Conservation (phyloP, 2,797 vertebrate species). For the Miichthys miiuy region DNA sequence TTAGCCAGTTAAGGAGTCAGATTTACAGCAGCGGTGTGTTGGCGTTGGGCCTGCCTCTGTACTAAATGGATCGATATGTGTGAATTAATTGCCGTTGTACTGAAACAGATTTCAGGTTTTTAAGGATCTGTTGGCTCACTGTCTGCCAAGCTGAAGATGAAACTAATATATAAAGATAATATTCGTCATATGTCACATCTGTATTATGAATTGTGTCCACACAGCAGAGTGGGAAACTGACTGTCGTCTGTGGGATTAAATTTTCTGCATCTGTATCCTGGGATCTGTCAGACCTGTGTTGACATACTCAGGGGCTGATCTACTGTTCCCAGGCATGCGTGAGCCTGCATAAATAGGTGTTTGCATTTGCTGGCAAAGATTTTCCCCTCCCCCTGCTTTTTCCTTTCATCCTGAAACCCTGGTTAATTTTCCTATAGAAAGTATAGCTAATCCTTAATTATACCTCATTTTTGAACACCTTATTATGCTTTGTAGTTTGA, state of each 20-base stretch:
- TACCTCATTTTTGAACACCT: constrained; percentile 20
- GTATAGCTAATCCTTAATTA: constrained; percentile 58
- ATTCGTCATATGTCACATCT: constrained; percentile 17
- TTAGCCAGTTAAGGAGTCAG: constrained; percentile 15
- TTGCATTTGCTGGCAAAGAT: constrained; percentile 67
- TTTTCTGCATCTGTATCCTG: constrained; percentile 73
- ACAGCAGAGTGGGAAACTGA: constrained; percentile 37
- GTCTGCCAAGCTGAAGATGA: constrained; percentile 10
- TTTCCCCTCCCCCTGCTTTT: constrained; percentile 23
- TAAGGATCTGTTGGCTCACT: neutral
- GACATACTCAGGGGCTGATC: constrained; percentile 72
- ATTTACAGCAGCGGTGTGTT: constrained; percentile 23
- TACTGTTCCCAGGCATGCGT: constrained; percentile 75
- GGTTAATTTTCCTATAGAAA: constrained; percentile 54
- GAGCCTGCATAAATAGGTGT: constrained; percentile 81
- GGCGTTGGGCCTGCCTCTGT: neutral
- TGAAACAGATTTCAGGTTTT: constrained; percentile 23
- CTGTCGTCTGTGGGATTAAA: constrained; percentile 70
- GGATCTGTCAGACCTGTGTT: constrained; percentile 73
- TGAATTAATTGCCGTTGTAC: neutral
- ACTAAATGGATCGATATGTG: constrained; percentile 4
- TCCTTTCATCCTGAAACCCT: constrained; percentile 54
- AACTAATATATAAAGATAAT: constrained; percentile 5
- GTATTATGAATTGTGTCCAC: constrained; percentile 46
- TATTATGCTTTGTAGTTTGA: constrained; percentile 32